phyloP scores from a whole-genome alignment of 2,113 vertebrate species.

The Glaucidium brasilianum region DNA sequence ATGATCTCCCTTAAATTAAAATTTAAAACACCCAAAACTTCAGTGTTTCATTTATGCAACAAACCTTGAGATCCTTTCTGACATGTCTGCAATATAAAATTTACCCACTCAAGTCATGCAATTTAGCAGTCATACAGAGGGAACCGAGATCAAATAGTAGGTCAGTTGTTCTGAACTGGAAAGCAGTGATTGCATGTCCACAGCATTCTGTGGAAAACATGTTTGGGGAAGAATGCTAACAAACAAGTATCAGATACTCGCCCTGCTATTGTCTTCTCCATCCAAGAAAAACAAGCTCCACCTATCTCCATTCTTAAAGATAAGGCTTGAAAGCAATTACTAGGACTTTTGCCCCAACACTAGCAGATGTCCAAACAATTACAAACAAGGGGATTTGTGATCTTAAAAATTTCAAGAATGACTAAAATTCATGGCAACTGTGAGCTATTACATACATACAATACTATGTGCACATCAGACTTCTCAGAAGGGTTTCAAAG shows the following conservation, averaged over 20 bases:
- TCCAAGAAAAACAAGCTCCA: background rate
- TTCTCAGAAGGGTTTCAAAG: background rate
- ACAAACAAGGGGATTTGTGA: background rate
- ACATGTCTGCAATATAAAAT: background rate
- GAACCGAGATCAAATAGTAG: background rate
- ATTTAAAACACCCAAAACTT: background rate
- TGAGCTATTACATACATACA: background rate
- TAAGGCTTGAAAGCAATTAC: background rate
- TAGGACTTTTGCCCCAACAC: background rate
- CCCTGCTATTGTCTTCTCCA: background rate
- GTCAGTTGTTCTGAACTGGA: background rate
- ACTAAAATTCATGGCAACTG: background rate
- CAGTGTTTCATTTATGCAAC: background rate
- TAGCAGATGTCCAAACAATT: background rate
- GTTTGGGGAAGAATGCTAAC: background rate
- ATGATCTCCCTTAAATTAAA: background rate
- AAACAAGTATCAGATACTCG: background rate
- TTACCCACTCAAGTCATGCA: background rate
- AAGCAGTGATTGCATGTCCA: background rate
- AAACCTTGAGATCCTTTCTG: background rate
- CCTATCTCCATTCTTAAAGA: background rate
- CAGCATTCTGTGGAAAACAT: background rate
- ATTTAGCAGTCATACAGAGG: background rate
- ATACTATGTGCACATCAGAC: background rate
- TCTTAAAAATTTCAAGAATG: background rate